Evolutionary conservation across 2,113 vertebrate species (phyloP), one percentile per base, ranked within the genome.

Genomic region (Trogon melanurus): DNA sequence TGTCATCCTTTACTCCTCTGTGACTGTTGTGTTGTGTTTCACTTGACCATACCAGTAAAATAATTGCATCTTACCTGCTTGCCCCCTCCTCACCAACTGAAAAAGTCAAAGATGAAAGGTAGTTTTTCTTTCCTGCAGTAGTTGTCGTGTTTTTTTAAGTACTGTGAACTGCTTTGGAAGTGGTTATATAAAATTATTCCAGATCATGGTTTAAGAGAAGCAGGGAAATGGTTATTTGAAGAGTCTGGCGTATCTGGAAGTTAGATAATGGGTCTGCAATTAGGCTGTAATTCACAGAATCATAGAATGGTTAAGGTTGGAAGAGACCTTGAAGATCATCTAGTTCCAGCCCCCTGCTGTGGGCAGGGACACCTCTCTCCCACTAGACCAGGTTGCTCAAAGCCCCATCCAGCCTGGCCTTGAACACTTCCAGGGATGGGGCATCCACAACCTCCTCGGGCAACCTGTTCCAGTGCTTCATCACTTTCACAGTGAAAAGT

Each of bases 1-100:
- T 6, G 2, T 29, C 3, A 3, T 51, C 53, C 17, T 60, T 56
- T 54, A 25, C 17, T 6, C 3, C 30, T 92, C 79, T 21, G 25
- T 9, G 23, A 34, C 38, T 44, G 5, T 83, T 45, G 12, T 50
- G 50, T 54, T 69, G 21, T 13, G 15, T 61, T 53, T 69, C 41
- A 45, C 30, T 87, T 91, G 13, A 44, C 67, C 19, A 1, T 38
- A 71, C 16, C 13, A 89, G 38, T 16, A 67, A 47, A 89, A 34
- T 16, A 67, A 47, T 72, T 47, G 11, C 25, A 22, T 48, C 10
- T 56, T 44, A 30, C 17, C 20, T 66, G 11, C 27, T 23, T 6
- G 2, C 20, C 51, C 6, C 3, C 8, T 21, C 4, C 10, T 2
- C 10, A 3, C 8, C 18, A 23, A 36, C 36, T 36, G 36, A 36